These are phyloP conservation scores for Zosterops pallidus DNA, from an alignment of 2,113 vertebrate genomes.

Conservation along the genomic window DNA sequence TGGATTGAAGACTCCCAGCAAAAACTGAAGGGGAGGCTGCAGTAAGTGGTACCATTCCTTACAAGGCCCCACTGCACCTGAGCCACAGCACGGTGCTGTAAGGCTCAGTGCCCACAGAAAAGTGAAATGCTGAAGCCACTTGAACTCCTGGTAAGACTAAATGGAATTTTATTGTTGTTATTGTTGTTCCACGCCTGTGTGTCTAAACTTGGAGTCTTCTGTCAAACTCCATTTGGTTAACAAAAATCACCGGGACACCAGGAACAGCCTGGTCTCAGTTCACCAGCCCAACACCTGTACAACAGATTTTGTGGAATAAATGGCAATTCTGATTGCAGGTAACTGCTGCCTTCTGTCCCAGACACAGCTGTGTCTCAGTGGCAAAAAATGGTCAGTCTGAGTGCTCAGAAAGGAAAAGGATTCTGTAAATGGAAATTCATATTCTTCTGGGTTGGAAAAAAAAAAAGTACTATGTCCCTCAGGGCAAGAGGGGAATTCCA, in stretches of 20 bases:
- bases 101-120: not conserved
- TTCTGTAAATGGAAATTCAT: not conserved
- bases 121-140: not conserved
- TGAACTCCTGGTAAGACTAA: not conserved
- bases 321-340: not conserved
- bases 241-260: not conserved
- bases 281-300: not conserved
- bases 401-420: not conserved
- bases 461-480: not conserved
- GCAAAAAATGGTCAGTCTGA: not conserved
- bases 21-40: not conserved
- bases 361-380: not conserved
- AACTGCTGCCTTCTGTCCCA: not conserved
- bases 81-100: not conserved
- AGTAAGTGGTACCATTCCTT: not conserved
- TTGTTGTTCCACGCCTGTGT: not conserved
- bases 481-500: slow-evolving; percentile 8
- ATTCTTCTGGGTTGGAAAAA: not conserved
- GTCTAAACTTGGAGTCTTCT: not conserved
- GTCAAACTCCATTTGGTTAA: not conserved
- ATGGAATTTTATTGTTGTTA: not conserved
- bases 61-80: not conserved
- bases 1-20: not conserved
- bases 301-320: not conserved
- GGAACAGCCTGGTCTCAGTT: not conserved